phyloP scores from a whole-genome alignment of 2,113 vertebrate genomes.

The Puntigrus tetrazona region DNA sequence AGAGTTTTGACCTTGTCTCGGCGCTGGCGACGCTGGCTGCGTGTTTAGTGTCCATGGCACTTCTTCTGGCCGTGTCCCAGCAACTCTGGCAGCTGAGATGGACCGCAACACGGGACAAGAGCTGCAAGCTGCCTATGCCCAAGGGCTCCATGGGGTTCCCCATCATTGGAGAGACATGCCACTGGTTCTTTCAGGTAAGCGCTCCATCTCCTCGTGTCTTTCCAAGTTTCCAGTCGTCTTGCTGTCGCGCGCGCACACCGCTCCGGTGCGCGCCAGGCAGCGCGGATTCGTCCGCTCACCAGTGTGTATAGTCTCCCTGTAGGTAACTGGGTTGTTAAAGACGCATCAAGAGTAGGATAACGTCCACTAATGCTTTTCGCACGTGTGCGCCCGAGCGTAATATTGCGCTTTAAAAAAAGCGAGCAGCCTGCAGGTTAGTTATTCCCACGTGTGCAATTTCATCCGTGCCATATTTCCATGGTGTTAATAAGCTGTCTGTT shows the following conservation, averaged over 20 bases:
- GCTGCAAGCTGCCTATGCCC: conserved; percentile 93
- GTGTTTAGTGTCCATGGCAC: conserved; percentile 90
- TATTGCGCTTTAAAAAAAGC: conserved; percentile 12
- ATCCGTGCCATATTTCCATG: conserved; percentile 24
- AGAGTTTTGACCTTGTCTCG: conserved; percentile 91
- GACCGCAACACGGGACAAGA: conserved; percentile 94
- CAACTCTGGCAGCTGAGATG: conserved; percentile 96
- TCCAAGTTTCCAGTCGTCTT: conserved; percentile 38
- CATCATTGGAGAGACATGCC: conserved; percentile 95
- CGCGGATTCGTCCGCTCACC: not conserved
- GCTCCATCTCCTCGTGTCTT: conserved; percentile 26
- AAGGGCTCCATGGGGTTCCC: conserved; percentile 98
- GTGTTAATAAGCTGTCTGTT: conserved; percentile 22
- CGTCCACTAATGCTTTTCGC: conserved; percentile 28
- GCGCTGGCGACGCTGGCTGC: conserved; percentile 92
- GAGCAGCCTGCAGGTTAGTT: conserved; percentile 1
- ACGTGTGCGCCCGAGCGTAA: conserved; percentile 24
- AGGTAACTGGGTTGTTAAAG: not conserved
- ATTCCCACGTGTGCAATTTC: not conserved
- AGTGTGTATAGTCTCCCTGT: not conserved
- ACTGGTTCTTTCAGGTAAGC: conserved; percentile 98
- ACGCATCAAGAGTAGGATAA: conserved; percentile 4
- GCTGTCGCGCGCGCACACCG: conserved; percentile 12
- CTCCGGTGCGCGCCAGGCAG: conserved; percentile 25
- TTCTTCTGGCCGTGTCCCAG: conserved; percentile 92